These are phyloP conservation scores for Pterocles orientalis DNA, from an alignment of 2,113 vertebrate genomes.

Conservation along the genomic window DNA sequence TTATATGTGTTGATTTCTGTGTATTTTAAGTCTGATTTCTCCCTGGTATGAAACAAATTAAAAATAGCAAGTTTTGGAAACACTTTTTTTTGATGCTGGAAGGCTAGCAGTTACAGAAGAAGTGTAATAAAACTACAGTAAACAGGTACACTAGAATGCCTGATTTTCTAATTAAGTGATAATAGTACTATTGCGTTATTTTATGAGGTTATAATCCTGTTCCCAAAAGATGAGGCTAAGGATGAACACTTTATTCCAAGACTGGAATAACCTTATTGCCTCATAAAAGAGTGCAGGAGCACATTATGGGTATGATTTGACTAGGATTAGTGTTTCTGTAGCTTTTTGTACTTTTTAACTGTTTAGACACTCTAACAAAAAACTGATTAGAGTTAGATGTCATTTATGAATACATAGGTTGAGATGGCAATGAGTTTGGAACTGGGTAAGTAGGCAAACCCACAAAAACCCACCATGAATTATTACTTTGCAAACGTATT, in stretches of 20 bases:
- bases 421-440: not conserved
- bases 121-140: not conserved
- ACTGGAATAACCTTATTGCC: not conserved
- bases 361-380: not conserved
- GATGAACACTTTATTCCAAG: not conserved
- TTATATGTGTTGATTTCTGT: not conserved
- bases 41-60: not conserved
- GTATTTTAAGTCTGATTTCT: not conserved
- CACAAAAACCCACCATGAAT: too few relatives aligned
- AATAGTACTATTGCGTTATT: not conserved
- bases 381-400: not conserved
- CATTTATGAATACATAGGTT: not conserved
- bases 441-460: not conserved
- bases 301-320: not conserved
- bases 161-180: slow-evolving; percentile 35
- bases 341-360: not conserved
- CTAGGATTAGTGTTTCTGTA: not conserved
- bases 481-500: not conserved
- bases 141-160: not conserved
- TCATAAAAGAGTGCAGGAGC: not conserved
- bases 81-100: not conserved
- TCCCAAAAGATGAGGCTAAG: not conserved
- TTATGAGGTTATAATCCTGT: slow-evolving; percentile 15
- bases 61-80: not conserved
- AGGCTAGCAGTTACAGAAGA: not conserved